Evolutionary conservation across 2,113 vertebrate species (phyloP).

Genomic region (Procavia capensis): DNA sequence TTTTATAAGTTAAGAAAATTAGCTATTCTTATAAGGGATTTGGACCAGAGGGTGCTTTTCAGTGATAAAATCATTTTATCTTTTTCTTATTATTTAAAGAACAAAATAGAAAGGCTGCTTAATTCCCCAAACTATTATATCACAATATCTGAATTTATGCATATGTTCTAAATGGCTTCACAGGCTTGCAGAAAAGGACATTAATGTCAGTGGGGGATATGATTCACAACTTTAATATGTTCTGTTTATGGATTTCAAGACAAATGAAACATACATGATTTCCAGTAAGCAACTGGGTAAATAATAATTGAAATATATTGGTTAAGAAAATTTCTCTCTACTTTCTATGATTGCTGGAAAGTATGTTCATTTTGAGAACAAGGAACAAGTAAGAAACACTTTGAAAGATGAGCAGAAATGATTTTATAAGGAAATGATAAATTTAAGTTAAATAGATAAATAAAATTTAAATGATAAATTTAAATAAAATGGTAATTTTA

Average conservation of each 20-base stretch:
- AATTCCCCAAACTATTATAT: slow-evolving; percentile 70
- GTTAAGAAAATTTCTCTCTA: slow-evolving; percentile 42
- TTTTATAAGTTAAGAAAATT: slow-evolving; percentile 64
- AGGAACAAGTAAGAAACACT: neutral
- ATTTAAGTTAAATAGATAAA: too few species aligned
- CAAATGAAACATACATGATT: slow-evolving; percentile 70
- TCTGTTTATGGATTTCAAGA: slow-evolving; percentile 75
- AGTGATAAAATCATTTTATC: slow-evolving; percentile 65
- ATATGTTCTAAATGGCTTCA: slow-evolving; percentile 65
- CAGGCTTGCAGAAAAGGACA: slow-evolving; percentile 64
- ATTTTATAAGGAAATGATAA: neutral
- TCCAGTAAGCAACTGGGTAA: slow-evolving; percentile 70
- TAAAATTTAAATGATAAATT: too few species aligned
- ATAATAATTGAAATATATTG: slow-evolving; percentile 68
- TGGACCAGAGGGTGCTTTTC: slow-evolving; percentile 22
- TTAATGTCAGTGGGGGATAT: slow-evolving; percentile 70
- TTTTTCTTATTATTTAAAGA: slow-evolving; percentile 78
- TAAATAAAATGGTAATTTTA: too few species aligned
- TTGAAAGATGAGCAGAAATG: slow-evolving; percentile 33
- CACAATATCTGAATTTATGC: slow-evolving; percentile 73
- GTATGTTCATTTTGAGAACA: neutral
- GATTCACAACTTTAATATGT: slow-evolving; percentile 80
- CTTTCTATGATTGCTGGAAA: slow-evolving; percentile 14
- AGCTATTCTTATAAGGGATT: slow-evolving; percentile 29
- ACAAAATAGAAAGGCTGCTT: slow-evolving; percentile 58